Evolutionary conservation across 2,888 invertebrate species (phyloP).

Genomic region (Nephrotoma appendiculata): DNA sequence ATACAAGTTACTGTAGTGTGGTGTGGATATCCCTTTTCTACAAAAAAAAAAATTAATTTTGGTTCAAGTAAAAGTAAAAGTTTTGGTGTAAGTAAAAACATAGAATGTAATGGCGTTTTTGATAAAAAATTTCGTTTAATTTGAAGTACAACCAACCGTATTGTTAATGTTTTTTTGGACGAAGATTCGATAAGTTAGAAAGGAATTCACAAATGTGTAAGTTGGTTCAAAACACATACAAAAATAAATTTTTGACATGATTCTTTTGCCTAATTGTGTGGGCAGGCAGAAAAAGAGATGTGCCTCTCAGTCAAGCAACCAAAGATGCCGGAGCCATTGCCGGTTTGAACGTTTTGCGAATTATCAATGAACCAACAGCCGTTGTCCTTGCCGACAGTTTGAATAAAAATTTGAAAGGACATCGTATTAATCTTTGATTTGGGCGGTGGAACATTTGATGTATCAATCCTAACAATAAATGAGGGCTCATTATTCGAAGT

Average conservation of each 20-base stretch:
- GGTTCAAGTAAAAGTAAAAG: too few species aligned
- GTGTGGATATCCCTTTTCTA: too few species aligned
- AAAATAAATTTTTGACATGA: too few species aligned
- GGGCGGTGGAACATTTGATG: conserved; percentile 95
- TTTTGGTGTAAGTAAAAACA: too few species aligned
- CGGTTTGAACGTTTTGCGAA: conserved; percentile 81
- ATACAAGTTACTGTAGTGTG: not conserved
- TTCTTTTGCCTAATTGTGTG: too few species aligned
- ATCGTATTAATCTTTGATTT: conserved; percentile 74
- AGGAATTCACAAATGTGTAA: too few species aligned
- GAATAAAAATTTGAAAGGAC: conserved; percentile 71
- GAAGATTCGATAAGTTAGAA: too few species aligned
- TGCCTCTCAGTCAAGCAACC: conserved; percentile 85
- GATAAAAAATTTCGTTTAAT: too few species aligned
- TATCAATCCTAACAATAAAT: conserved; percentile 90
- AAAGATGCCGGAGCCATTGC: conserved; percentile 89
- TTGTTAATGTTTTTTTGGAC: conserved; percentile 88
- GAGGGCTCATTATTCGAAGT: conserved; percentile 88
- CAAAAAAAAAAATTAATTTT: too few species aligned
- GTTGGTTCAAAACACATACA: too few species aligned
- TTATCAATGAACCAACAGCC: conserved; percentile 88
- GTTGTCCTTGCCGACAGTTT: conserved; percentile 90
- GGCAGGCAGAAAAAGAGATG: too few species aligned
- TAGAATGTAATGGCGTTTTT: conserved; percentile 79
- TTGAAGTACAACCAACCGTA: too few species aligned